phyloP scores from a whole-genome alignment of 1,140 invertebrate species.

The Spodoptera litura region DNA sequence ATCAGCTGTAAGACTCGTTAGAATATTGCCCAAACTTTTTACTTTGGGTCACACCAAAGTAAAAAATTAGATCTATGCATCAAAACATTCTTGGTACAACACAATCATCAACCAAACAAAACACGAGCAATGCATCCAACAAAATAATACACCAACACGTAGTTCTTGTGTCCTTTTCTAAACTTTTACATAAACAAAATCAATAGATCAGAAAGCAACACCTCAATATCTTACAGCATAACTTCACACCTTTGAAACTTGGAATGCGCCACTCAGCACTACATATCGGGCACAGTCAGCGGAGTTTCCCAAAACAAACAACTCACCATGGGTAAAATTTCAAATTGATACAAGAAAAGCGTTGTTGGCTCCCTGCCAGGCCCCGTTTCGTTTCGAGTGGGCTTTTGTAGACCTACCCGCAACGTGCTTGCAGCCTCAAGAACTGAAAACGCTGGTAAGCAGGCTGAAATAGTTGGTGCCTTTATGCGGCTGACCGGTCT shows the following conservation, averaged over 20 bases:
- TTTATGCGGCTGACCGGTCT: slow-evolving; percentile 43
- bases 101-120: too few species aligned
- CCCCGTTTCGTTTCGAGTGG: slow-evolving; percentile 43
- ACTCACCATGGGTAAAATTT: slow-evolving; percentile 43
- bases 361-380: slow-evolving; percentile 33
- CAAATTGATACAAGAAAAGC: slow-evolving; percentile 55
- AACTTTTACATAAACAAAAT: background rate
- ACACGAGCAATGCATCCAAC: too few species aligned
- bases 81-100: too few species aligned
- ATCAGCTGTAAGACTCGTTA: too few species aligned
- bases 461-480: slow-evolving; percentile 39
- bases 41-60: too few species aligned
- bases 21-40: too few species aligned
- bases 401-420: slow-evolving; percentile 44
- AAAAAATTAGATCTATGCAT: too few species aligned
- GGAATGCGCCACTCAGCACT: background rate
- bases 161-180: too few species aligned
- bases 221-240: background rate
- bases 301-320: slow-evolving; percentile 42
- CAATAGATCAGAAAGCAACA: background rate
- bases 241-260: background rate
- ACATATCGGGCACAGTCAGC: slow-evolving; percentile 29
- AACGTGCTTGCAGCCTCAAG: slow-evolving; percentile 41
- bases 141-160: too few species aligned
- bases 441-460: slow-evolving; percentile 44